phyloP scores from a whole-genome alignment of 2,797 vertebrate species.

The Scleropages formosus region DNA sequence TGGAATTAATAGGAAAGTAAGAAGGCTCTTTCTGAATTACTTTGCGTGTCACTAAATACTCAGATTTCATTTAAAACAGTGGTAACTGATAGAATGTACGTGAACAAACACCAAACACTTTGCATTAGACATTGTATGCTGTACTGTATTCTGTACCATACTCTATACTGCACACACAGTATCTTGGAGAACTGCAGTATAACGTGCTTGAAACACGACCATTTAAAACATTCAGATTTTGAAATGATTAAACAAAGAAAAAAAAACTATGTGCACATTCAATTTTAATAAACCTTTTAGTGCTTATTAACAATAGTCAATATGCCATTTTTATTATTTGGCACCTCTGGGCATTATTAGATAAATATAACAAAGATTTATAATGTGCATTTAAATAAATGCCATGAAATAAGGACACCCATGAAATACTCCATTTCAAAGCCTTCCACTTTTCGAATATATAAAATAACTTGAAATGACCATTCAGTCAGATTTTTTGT shows the following conservation, averaged over 20 bases:
- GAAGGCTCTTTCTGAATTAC: background rate
- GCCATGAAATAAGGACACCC: conserved; percentile 40
- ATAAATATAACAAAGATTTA: conserved; percentile 33
- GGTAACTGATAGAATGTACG: background rate
- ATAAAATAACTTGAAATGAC: conserved; percentile 37
- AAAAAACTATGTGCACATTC: conserved; percentile 50
- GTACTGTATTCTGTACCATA: conserved; percentile 29
- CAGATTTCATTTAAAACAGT: background rate
- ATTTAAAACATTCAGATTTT: conserved; percentile 43
- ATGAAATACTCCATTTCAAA: conserved; percentile 49
- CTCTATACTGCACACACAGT: conserved; percentile 41
- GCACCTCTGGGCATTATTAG: conserved; percentile 20
- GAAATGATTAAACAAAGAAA: conserved; percentile 45
- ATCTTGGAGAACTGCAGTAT: no score
- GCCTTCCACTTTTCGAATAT: conserved; percentile 34
- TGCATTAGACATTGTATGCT: background rate
- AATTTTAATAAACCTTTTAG: conserved; percentile 27
- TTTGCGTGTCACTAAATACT: background rate
- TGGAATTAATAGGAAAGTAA: background rate
- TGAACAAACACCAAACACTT: background rate
- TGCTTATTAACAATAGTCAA: conserved; percentile 39
- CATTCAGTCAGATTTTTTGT: conserved; percentile 7
- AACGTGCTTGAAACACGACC: no score
- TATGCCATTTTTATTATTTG: conserved; percentile 33
- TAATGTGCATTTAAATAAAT: conserved; percentile 37